These are phyloP conservation scores for Lasioglossum villosulum DNA, from an alignment of 2,888 invertebrate genomes.

Conservation along the genomic window DNA sequence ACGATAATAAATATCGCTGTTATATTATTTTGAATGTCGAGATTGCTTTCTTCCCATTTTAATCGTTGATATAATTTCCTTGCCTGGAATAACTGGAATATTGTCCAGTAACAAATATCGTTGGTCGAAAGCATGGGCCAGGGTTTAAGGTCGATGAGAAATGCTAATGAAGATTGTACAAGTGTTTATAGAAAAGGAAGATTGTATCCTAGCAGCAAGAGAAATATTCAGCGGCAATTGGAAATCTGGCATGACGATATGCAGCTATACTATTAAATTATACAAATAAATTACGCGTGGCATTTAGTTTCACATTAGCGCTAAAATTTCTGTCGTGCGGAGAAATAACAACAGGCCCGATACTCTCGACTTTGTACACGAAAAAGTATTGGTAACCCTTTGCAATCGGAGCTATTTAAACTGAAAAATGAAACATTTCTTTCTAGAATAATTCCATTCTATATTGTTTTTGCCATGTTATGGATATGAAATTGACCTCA, in stretches of 20 bases:
- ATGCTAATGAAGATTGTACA: not conserved
- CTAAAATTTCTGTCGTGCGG: not conserved
- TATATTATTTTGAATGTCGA: not conserved
- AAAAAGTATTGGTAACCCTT: not conserved
- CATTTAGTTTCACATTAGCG: not conserved
- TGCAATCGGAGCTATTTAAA: no score
- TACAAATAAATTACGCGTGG: conserved; percentile 1
- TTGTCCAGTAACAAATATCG: not conserved
- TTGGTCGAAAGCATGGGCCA: conserved; percentile 14
- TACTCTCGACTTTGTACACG: not conserved
- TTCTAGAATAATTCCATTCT: no score
- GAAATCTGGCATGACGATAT: not conserved
- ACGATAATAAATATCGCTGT: not conserved
- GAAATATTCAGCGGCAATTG: conserved; percentile 7
- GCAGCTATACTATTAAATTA: conserved; percentile 1
- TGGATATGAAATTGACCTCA: no score
- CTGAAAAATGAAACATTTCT: no score
- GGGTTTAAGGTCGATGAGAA: not conserved
- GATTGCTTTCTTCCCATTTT: not conserved
- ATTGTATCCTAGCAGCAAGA: conserved; percentile 1
- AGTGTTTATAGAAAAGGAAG: not conserved
- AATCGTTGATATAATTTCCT: not conserved
- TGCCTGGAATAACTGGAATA: conserved; percentile 2
- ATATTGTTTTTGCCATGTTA: no score
- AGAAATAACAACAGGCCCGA: not conserved